Base-by-base conservation (phyloP, 2,888 invertebrate genomes). In the Drosophila trichaetosa region DNA sequence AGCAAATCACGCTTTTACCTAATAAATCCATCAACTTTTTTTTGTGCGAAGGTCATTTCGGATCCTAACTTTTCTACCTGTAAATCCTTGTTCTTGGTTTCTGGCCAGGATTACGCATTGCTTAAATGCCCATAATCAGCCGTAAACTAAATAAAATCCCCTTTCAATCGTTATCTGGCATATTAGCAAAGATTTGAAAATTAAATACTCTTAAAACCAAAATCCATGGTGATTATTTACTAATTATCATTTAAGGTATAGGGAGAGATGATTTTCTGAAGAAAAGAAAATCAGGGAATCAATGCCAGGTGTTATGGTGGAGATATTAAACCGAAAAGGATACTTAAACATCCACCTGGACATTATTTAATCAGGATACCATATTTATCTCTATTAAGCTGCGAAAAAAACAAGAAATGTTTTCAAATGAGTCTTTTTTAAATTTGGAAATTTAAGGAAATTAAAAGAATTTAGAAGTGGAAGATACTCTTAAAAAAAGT, bases 11-110 rank as follows among this genome's bases (percentile, higher is more conserved):
- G 71, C 78, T 72, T 66, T 69, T 68, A 71, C 61, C 82, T 53
- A 79, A 84, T 86, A 86, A 84, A 84, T 84, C 80, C 74, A 70
- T 82, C 79, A 82, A 5, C 16, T 16, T 46, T 46, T n/a, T 62
- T 64, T 78, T 73, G 71, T 16, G 33, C 51, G 74, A 77, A 83
- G 74, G 69, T 49, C 53, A 13, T 46, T 27, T 16, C 21, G 13
- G 24, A 24, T 16, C 24, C 46, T 8, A 24, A 18, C 36, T 36
- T 13, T 34, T 27, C 24, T 51, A 46, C 46, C 46, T 46, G 46
- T 8, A 46, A 24, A 4, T 7, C 24, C 27, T 54, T 61, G 66
- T 21, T 69, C 74, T 78, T 71, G 60, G 56, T 34, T 52, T 57
- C 11, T 21, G 40, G 38, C 42, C 36, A 27, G 38, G 48, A 34